phyloP scores from a whole-genome alignment of 2,797 vertebrate genomes.

The Danio albolineatus region DNA sequence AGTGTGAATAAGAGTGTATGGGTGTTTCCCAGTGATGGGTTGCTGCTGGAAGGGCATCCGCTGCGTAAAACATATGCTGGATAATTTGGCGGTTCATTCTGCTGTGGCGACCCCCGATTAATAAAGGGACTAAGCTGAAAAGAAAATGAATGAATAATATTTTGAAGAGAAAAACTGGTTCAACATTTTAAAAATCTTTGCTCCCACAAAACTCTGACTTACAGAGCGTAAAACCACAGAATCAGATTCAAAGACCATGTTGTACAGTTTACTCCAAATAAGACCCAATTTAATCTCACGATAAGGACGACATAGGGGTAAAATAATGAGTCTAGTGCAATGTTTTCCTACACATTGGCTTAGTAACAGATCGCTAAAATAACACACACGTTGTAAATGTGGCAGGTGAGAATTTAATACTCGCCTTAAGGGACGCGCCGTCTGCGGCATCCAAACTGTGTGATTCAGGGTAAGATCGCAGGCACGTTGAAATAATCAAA shows the following conservation, averaged over 20 bases:
- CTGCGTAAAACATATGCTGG: too few relatives aligned
- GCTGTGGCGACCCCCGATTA: too few relatives aligned
- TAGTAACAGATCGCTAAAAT: slow-evolving; percentile 53
- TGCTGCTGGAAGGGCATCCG: too few relatives aligned
- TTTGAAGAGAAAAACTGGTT: too few relatives aligned
- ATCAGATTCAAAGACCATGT: background rate
- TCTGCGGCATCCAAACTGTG: slow-evolving; percentile 38
- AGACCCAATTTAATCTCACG: background rate
- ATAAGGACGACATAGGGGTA: background rate
- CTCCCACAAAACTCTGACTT: too few relatives aligned
- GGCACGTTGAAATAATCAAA: slow-evolving; percentile 32
- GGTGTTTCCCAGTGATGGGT: too few relatives aligned
- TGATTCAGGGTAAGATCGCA: slow-evolving; percentile 48
- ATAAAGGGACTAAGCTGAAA: too few relatives aligned
- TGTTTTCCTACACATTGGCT: slow-evolving; percentile 40
- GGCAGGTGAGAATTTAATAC: slow-evolving; percentile 56
- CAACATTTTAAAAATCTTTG: too few relatives aligned
- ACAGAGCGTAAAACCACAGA: background rate
- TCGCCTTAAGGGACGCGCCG: slow-evolving; percentile 34
- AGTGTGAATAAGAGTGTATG: too few relatives aligned
- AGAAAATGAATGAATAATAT: too few relatives aligned
- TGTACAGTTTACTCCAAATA: background rate
- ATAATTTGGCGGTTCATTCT: too few relatives aligned
- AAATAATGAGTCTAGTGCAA: background rate
- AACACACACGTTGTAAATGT: slow-evolving; percentile 53